Conservation (phyloP, 92 coral and sea anemone species). For the Pocillopora grandis region DNA sequence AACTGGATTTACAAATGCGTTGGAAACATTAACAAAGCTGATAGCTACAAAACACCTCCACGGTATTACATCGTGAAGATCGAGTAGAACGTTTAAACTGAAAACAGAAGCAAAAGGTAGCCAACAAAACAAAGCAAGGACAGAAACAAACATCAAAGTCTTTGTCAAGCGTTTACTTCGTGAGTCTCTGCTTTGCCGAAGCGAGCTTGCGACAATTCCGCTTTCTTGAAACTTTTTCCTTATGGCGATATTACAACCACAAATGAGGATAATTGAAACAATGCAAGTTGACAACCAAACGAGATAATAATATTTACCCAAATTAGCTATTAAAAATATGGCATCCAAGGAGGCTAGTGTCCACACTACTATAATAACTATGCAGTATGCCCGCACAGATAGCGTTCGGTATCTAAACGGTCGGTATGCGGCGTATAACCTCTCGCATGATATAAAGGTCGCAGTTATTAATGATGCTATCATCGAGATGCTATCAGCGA, state of each 20-base stretch:
- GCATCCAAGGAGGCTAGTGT: background rate
- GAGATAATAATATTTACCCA: background rate
- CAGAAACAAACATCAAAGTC: background rate
- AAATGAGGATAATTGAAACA: background rate
- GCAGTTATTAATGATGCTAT: background rate
- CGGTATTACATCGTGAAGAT: background rate
- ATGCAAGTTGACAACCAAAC: background rate
- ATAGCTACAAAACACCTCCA: background rate
- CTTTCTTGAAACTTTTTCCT: background rate
- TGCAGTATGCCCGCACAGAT: background rate
- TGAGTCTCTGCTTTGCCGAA: background rate
- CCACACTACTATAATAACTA: background rate
- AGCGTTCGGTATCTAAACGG: background rate
- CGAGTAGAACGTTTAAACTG: background rate
- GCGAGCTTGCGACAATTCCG: background rate
- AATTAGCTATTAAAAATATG: background rate
- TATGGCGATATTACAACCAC: background rate
- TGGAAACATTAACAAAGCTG: background rate
- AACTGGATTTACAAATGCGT: constrained; percentile 5
- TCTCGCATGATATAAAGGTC: background rate
- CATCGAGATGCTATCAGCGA: background rate
- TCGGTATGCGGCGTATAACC: background rate
- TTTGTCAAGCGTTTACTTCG: background rate
- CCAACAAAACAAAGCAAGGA: background rate
- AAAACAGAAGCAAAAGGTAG: background rate